These are phyloP conservation scores for Nudaria mundana DNA, from an alignment of 2,888 invertebrate species.

Conservation along the genomic window DNA sequence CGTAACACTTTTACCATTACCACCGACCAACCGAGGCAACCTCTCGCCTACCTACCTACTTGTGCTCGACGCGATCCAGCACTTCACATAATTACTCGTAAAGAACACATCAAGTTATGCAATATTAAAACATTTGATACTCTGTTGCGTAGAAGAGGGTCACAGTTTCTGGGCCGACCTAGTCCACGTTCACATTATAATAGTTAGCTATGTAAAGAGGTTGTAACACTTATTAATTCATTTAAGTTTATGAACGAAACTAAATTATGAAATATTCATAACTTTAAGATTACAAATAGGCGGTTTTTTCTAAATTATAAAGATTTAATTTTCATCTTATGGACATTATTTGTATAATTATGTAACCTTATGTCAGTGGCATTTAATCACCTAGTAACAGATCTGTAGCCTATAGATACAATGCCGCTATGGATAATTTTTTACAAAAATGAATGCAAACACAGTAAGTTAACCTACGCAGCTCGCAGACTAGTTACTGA, in stretches of 20 bases:
- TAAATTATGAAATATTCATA: slow-evolving; percentile 11
- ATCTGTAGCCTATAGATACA: too few relatives aligned
- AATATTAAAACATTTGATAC: slow-evolving; percentile 66
- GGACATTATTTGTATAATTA: too few relatives aligned
- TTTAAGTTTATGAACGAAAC: slow-evolving; percentile 10
- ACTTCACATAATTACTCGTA: slow-evolving; percentile 76
- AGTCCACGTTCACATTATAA: slow-evolving; percentile 30
- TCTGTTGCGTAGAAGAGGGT: slow-evolving; percentile 58
- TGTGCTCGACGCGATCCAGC: slow-evolving; percentile 56
- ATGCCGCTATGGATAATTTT: too few relatives aligned
- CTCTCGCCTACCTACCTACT: slow-evolving; percentile 64
- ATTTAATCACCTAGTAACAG: too few relatives aligned
- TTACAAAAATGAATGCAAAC: too few relatives aligned
- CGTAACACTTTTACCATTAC: slow-evolving; percentile 77
- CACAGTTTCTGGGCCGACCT: slow-evolving; percentile 41
- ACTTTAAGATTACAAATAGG: too few relatives aligned
- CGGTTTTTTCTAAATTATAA: too few relatives aligned
- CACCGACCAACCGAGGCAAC: slow-evolving; percentile 53
- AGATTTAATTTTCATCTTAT: too few relatives aligned
- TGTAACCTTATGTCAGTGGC: too few relatives aligned
- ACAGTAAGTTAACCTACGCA: too few relatives aligned
- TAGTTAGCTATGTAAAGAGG: slow-evolving; percentile 12
- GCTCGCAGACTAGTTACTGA: too few relatives aligned
- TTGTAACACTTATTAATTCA: slow-evolving; percentile 8
- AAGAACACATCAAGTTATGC: slow-evolving; percentile 67